These are phyloP conservation scores for Tenthredo distinguenda DNA, from an alignment of 2,888 invertebrate genomes.

Conservation along the genomic window DNA sequence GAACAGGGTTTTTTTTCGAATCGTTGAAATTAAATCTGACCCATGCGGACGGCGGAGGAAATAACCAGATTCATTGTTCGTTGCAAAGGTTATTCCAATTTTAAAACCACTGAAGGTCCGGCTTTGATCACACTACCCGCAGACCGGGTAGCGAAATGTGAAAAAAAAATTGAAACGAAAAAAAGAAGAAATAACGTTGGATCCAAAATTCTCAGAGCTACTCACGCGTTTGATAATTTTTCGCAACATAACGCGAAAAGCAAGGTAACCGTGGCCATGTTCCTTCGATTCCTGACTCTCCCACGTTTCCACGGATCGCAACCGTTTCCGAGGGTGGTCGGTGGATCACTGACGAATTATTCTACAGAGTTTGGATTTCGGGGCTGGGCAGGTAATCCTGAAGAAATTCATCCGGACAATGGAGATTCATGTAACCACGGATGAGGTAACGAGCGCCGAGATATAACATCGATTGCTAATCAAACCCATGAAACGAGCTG, in stretches of 20 bases:
- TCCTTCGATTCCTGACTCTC: not conserved
- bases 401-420: not conserved
- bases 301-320: too few species aligned
- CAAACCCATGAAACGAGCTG: not conserved
- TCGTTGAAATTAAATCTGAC: not conserved
- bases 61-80: not conserved
- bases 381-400: not conserved
- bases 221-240: slow-evolving; percentile 16
- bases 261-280: not conserved
- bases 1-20: not conserved
- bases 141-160: not conserved
- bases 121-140: not conserved
- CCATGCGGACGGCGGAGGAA: not conserved
- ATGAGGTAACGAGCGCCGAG: not conserved
- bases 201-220: not conserved
- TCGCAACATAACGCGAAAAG: not conserved
- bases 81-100: not conserved
- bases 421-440: not conserved
- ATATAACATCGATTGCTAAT: not conserved
- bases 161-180: not conserved
- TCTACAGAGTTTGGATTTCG: not conserved
- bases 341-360: not conserved
- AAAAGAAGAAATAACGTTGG: not conserved
- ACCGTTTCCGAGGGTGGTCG: not conserved
- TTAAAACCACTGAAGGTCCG: not conserved